Evolutionary conservation across 2,888 invertebrate genomes (phyloP), one percentile per base, ranked within the genome.

Genomic region (Eueremaeus valkanovi): DNA sequence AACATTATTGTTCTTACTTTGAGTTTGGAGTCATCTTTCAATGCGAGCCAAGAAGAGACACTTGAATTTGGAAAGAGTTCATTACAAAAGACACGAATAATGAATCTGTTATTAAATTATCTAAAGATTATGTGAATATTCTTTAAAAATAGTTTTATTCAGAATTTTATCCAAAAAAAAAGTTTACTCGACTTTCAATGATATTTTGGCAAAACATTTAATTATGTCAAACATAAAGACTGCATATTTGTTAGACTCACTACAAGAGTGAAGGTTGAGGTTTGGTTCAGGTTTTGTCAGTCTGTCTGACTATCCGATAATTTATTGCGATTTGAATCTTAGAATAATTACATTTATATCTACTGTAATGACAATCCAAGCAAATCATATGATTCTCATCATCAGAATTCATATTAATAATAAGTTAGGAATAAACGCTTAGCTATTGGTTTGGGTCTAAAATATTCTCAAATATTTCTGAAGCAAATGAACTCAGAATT

Each of bases 61-160:
- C 55, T 55, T 3, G 9, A 3, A 55, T n/a, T 55, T 55, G 55
- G 55, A 55, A 55, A 55, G 55, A 55, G 11, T 55, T 55, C 24
- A 55, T 55, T 21, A 21, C n/a, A 49, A 49, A n/a, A n/a, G n/a
- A n/a, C n/a, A n/a, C n/a, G n/a, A 49, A 49, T 2, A 55, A 18
- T 13, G 5, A 55, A 8, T 55, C 8, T 55, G 21, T n/a, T n/a
- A 21, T 55, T 11, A 55, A 55, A 55, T 13, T 18, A 55, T 21
- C n/a, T n/a, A n/a, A 55, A 55, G 24, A 55, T 55, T 55, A 21
- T 21, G 55, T 55, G 27, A 55, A 55, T 55, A 21, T n/a, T 27
- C 27, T 27, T 55, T 55, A 55, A 55, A 55, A 55, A 55, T 55
- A 55, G 55, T 55, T 21, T 55, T n/a, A n/a, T n/a, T n/a, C n/a